Conservation (phyloP, 2,888 invertebrate genomes). For the Salticus scenicus region DNA sequence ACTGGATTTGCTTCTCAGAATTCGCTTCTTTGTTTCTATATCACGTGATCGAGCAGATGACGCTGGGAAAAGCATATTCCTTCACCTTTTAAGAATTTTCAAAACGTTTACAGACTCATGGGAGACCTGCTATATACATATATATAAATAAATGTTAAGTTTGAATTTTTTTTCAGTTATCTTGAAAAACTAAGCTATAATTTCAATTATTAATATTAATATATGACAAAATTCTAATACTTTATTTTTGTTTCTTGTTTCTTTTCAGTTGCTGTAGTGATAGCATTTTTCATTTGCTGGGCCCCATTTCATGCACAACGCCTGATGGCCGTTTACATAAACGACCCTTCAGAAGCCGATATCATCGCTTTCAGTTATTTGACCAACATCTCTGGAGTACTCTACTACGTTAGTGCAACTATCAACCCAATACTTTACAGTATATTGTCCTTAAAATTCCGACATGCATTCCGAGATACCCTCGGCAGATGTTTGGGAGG, state of each 20-base stretch:
- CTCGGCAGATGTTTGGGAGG: conserved; percentile 58
- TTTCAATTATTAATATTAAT: no score
- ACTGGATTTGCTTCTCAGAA: no score
- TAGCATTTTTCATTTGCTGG: conserved; percentile 92
- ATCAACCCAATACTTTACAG: conserved; percentile 74
- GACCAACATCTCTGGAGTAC: conserved; percentile 75
- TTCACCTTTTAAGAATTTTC: no score
- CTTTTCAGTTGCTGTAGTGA: conserved; percentile 78
- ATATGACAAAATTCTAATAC: no score
- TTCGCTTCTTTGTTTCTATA: no score
- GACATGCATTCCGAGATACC: conserved; percentile 70
- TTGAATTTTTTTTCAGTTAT: no score
- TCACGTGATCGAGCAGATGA: no score
- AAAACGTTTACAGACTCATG: no score
- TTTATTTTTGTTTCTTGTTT: conserved; percentile 71
- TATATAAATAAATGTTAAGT: no score
- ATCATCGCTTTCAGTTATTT: conserved; percentile 73
- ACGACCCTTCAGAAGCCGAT: conserved; percentile 73
- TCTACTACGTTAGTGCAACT: conserved; percentile 76
- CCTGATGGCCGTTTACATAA: conserved; percentile 80
- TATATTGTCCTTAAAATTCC: conserved; percentile 70
- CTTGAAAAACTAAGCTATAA: no score
- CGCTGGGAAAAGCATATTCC: no score
- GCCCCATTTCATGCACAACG: conserved; percentile 95
- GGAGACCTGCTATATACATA: no score